Conservation (phyloP, 1,140 invertebrate species). For the Eulimnadia texana region DNA sequence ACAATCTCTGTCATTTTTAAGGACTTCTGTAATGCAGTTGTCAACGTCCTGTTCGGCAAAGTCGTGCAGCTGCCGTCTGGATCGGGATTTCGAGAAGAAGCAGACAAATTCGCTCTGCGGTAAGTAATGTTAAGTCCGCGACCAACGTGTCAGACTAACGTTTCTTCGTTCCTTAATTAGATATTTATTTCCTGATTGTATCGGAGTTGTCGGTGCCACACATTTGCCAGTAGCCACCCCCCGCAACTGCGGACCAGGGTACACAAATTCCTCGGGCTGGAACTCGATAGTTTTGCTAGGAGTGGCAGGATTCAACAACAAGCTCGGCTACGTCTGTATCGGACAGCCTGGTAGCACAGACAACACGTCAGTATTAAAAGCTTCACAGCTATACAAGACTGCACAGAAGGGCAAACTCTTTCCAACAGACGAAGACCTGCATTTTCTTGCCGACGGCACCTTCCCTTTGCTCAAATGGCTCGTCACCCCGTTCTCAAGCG, state of each 20-base stretch:
- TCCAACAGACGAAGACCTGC: constrained; percentile 13
- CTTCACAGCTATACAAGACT: constrained; percentile 14
- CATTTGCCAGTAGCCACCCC: constrained; percentile 16
- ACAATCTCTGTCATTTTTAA: constrained; percentile 10
- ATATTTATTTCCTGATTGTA: constrained; percentile 11
- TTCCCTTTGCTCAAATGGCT: constrained; percentile 11
- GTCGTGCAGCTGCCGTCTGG: constrained; percentile 15
- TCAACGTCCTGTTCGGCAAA: constrained; percentile 12
- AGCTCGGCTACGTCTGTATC: constrained; percentile 15
- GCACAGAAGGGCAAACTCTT: constrained; percentile 15
- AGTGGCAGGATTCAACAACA: constrained; percentile 12
- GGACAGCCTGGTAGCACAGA: constrained; percentile 16
- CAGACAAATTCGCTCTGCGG: constrained; percentile 14
- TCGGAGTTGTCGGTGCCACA: constrained; percentile 12
- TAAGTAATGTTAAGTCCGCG: background rate
- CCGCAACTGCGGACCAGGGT: constrained; percentile 11
- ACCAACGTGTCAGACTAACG: background rate
- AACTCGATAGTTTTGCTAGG: constrained; percentile 15
- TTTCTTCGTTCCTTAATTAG: background rate
- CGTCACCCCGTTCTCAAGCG: constrained; percentile 7
- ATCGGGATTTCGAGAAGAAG: constrained; percentile 13
- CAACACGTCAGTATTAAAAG: constrained; percentile 12
- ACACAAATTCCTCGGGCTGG: constrained; percentile 14
- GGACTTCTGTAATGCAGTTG: constrained; percentile 14
- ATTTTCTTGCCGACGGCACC: constrained; percentile 14